Conservation (phyloP, 1,140 invertebrate species). For the Chionoecetes opilio region DNA sequence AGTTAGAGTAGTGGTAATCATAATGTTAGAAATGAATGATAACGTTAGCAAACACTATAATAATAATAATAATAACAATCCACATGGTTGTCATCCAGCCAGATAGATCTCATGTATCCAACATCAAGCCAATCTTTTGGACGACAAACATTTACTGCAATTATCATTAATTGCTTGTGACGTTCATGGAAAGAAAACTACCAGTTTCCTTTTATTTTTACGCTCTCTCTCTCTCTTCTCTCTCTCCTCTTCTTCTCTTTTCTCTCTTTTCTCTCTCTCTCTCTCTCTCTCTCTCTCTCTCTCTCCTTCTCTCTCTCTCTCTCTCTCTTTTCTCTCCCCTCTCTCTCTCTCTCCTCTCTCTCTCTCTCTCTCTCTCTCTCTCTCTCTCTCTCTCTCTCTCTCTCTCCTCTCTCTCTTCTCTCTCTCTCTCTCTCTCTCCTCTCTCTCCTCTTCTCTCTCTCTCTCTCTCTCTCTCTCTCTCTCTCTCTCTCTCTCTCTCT, state of each 20-base stretch:
- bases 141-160: neutral
- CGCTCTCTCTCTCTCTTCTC: too few relatives aligned
- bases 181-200: neutral
- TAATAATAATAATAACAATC: too few relatives aligned
- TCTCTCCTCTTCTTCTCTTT: conserved; percentile 30
- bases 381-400: conserved; percentile 63
- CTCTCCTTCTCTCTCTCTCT: neutral
- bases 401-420: neutral
- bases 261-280: neutral
- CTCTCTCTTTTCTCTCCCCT: too few relatives aligned
- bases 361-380: conserved; percentile 57
- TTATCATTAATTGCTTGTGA: neutral
- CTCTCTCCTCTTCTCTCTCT: neutral
- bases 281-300: too few relatives aligned
- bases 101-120: too few relatives aligned
- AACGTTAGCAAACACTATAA: too few relatives aligned
- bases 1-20: too few relatives aligned
- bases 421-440: neutral
- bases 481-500: too few relatives aligned
- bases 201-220: neutral
- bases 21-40: too few relatives aligned
- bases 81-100: too few relatives aligned
- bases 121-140: too few relatives aligned
- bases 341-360: neutral
- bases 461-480: neutral